Conservation (phyloP, 2,797 vertebrate genomes). For the Hozukius guyotensis region DNA sequence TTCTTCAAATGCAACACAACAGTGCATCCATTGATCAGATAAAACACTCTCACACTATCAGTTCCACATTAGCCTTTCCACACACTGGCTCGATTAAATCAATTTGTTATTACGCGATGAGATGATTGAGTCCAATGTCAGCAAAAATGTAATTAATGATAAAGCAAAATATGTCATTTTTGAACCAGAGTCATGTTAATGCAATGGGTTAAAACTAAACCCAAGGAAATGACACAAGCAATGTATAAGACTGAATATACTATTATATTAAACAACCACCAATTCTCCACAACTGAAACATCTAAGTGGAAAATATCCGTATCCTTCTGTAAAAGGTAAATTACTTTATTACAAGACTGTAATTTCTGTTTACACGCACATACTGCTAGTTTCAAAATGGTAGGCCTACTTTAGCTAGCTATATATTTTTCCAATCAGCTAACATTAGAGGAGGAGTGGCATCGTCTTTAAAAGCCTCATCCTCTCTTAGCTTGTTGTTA, state of each 20-base stretch:
- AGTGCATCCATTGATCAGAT: conserved; percentile 9
- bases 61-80: neutral
- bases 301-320: too few species aligned
- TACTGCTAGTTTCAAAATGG: too few species aligned
- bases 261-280: neutral
- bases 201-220: neutral
- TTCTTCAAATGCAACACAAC: neutral
- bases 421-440: too few species aligned
- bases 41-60: neutral
- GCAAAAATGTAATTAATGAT: too few species aligned
- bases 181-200: neutral
- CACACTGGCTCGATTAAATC: neutral
- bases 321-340: too few species aligned
- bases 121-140: neutral
- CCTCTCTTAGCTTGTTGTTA: too few species aligned
- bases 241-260: neutral
- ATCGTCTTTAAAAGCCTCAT: too few species aligned
- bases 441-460: too few species aligned
- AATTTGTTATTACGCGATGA: neutral
- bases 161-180: neutral
- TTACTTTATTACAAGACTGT: too few species aligned
- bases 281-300: neutral
- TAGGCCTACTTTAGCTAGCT: too few species aligned
- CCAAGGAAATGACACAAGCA: neutral
- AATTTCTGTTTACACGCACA: too few species aligned